Evolutionary conservation across 2,113 vertebrate genomes (phyloP).

Genomic region (Elephantulus edwardii): DNA sequence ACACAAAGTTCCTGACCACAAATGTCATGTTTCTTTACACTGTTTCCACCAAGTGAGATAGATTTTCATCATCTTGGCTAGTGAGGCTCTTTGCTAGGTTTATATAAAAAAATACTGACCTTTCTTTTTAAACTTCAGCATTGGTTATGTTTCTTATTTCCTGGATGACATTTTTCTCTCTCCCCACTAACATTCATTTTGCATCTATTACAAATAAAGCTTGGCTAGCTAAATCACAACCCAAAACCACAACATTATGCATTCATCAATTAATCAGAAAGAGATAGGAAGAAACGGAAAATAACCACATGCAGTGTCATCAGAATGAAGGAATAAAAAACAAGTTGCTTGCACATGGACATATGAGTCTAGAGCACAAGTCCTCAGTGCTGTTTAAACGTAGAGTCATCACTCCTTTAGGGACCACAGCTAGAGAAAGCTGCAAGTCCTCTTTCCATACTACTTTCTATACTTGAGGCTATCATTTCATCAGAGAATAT

Average conservation of each 20-base stretch:
- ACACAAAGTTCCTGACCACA: background rate
- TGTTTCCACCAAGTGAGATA: background rate
- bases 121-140: conserved; percentile 11
- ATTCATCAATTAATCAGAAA: conserved; percentile 2
- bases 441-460: background rate
- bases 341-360: background rate
- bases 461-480: background rate
- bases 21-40: background rate
- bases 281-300: background rate
- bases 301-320: background rate
- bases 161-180: conserved; percentile 29
- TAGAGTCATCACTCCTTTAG: background rate
- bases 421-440: background rate
- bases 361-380: background rate
- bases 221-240: conserved; percentile 46
- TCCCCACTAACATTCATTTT: conserved; percentile 24
- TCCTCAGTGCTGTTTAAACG: background rate
- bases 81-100: background rate
- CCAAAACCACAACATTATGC: background rate
- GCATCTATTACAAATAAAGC: conserved; percentile 33
- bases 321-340: background rate
- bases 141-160: conserved; percentile 20
- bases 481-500: background rate
- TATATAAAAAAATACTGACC: conserved; percentile 1
- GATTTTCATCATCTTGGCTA: background rate